Evolutionary conservation across 2,113 vertebrate genomes (phyloP).

Genomic region (Apteryx owenii): DNA sequence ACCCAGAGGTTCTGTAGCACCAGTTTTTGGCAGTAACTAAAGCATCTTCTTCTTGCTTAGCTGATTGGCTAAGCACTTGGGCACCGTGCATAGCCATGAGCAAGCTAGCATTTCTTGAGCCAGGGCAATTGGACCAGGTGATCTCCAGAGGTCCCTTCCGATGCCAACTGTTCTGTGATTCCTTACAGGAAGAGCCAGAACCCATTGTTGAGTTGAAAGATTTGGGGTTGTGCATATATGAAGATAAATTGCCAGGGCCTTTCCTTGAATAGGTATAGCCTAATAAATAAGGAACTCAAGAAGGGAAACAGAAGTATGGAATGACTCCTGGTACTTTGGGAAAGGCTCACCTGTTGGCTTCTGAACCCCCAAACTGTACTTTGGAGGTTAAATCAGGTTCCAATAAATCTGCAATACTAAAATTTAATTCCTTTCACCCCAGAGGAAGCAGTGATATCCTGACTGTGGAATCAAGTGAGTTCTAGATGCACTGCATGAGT

Average conservation of each 20-base stretch:
- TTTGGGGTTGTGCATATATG: neutral
- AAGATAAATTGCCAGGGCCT: neutral
- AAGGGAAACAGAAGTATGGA: neutral
- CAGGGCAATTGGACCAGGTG: too few species aligned
- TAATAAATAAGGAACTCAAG: neutral
- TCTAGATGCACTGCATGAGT: too few species aligned
- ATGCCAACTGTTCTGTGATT: too few species aligned
- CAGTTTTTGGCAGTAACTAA: rapidly evolving
- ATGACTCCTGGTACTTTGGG: neutral
- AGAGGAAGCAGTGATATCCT: neutral
- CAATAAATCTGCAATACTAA: neutral
- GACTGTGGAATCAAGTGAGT: neutral
- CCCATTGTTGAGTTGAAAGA: neutral
- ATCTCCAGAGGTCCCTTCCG: too few species aligned
- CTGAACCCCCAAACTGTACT: neutral
- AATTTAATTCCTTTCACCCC: neutral
- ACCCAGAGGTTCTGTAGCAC: neutral
- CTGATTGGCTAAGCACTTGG: neutral
- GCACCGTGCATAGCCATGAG: too few species aligned
- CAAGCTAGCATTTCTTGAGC: too few species aligned
- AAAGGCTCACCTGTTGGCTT: neutral
- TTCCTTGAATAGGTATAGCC: neutral
- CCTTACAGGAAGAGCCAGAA: neutral
- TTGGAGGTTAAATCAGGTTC: neutral
- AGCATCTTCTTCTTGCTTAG: neutral